phyloP scores from a whole-genome alignment of 2,888 invertebrate species.

The Drosophila neonasuta region DNA sequence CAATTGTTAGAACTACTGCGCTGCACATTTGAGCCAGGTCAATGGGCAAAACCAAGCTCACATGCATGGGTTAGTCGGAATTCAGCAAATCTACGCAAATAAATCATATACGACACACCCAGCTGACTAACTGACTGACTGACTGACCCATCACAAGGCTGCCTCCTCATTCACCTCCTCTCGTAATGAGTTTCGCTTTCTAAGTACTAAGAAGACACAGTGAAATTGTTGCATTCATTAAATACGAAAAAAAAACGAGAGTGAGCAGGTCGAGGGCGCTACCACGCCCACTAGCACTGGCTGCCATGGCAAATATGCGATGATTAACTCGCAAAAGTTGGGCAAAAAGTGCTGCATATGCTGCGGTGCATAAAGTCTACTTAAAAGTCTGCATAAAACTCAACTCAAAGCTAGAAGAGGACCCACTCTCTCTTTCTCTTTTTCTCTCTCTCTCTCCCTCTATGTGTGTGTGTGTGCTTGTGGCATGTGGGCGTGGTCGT shows the following conservation, averaged over 20 bases:
- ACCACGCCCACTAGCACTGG: constrained; percentile 13
- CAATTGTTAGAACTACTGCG: constrained; percentile 26
- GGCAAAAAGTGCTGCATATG: constrained; percentile 36
- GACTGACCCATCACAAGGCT: background rate
- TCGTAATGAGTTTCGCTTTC: constrained; percentile 61
- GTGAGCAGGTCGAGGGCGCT: background rate
- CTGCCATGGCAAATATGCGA: constrained; percentile 20
- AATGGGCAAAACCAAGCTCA: constrained; percentile 27
- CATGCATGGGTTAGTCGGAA: constrained; percentile 9
- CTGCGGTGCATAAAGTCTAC: constrained; percentile 29
- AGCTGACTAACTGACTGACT: constrained; percentile 3
- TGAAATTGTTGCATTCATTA: constrained; percentile 60
- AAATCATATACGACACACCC: constrained; percentile 39
- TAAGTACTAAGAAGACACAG: constrained; percentile 20
- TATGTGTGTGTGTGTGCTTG: constrained; percentile 17
- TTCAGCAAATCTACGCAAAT: constrained; percentile 12
- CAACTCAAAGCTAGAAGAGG: constrained; percentile 23
- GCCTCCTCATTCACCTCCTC: background rate
- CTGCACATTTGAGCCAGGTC: constrained; percentile 45
- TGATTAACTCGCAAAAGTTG: constrained; percentile 46
- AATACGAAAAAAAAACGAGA: constrained; percentile 17
- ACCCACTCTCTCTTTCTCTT: background rate
- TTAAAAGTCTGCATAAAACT: constrained; percentile 32
- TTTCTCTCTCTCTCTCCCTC: background rate
- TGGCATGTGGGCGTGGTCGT: constrained; percentile 23